Evolutionary conservation across 2,888 invertebrate genomes (phyloP).

Genomic region (Ceraclea dissimilis): DNA sequence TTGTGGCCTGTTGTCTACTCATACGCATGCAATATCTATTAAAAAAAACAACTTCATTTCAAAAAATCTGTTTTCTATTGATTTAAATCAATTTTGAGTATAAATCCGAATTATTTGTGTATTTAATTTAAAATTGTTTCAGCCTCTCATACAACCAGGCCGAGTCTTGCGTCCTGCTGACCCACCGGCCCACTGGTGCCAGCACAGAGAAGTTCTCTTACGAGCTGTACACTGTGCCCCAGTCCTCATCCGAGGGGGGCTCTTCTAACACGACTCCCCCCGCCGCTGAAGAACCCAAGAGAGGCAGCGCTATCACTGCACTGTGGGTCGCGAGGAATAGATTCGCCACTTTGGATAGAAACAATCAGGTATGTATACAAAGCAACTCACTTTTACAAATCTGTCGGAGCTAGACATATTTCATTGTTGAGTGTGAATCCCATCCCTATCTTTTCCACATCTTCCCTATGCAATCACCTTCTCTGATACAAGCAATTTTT

Average conservation of each 20-base stretch:
- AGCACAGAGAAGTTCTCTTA: slow-evolving; percentile 87
- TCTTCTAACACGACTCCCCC: slow-evolving; percentile 85
- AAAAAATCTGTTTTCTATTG: no score
- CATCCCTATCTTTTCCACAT: no score
- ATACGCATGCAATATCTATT: no score
- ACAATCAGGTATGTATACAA: slow-evolving; percentile 67
- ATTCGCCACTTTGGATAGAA: slow-evolving; percentile 93
- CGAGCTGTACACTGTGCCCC: slow-evolving; percentile 86
- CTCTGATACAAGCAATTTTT: no score
- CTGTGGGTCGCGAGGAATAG: slow-evolving; percentile 97
- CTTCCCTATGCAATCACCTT: no score
- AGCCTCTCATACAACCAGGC: slow-evolving; percentile 97
- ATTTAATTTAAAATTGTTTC: slow-evolving; percentile 29
- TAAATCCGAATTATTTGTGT: no score
- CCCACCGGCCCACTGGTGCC: slow-evolving; percentile 69
- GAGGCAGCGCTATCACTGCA: slow-evolving; percentile 86
- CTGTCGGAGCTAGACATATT: no score
- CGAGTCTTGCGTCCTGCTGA: slow-evolving; percentile 85
- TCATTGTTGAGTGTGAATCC: background rate
- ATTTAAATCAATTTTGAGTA: no score
- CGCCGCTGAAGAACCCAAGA: slow-evolving; percentile 35
- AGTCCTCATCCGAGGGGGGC: slow-evolving; percentile 81
- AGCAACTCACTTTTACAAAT: no score
- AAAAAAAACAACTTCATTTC: no score
- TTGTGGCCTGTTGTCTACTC: no score